phyloP scores from a whole-genome alignment of 2,888 invertebrate species.

The Zeuzera pyrina region DNA sequence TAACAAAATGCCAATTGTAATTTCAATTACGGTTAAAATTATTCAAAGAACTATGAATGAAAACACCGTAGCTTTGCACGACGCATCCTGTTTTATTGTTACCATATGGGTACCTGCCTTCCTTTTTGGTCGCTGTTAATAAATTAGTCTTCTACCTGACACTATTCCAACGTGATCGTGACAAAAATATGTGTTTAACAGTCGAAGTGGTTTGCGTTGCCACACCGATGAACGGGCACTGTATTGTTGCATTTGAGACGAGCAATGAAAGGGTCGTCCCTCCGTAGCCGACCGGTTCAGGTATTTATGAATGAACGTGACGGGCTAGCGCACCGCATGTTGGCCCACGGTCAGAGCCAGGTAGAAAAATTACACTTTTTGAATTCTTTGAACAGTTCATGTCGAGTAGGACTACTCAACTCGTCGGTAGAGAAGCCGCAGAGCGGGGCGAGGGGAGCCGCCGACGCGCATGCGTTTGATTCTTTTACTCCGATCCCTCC shows the following conservation, averaged over 20 bases:
- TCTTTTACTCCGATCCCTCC: constrained; percentile 56
- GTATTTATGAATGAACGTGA: constrained; percentile 73
- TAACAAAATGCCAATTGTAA: too few species aligned
- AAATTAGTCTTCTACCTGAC: constrained; percentile 63
- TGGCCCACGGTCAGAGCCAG: constrained; percentile 58
- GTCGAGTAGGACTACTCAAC: constrained; percentile 60
- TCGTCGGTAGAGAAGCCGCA: constrained; percentile 64
- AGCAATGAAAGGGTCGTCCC: constrained; percentile 39
- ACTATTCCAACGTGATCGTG: constrained; percentile 40
- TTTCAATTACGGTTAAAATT: too few species aligned
- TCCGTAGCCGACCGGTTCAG: constrained; percentile 37
- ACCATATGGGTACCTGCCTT: constrained; percentile 41
- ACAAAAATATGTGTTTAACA: constrained; percentile 56
- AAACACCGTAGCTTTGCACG: constrained; percentile 36
- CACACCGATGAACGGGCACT: constrained; percentile 33
- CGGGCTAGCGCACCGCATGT: constrained; percentile 51
- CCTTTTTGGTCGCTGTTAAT: constrained; percentile 43
- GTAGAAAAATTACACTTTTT: constrained; percentile 69
- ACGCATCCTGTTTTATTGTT: constrained; percentile 60
- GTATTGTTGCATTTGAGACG: constrained; percentile 27
- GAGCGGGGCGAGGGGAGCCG: constrained; percentile 63
- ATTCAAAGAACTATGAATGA: constrained; percentile 47
- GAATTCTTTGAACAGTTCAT: constrained; percentile 65
- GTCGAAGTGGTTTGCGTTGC: constrained; percentile 43
- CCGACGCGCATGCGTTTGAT: constrained; percentile 63